phyloP scores from a whole-genome alignment of 1,140 invertebrate species.

The Reticulitermes speratus region DNA sequence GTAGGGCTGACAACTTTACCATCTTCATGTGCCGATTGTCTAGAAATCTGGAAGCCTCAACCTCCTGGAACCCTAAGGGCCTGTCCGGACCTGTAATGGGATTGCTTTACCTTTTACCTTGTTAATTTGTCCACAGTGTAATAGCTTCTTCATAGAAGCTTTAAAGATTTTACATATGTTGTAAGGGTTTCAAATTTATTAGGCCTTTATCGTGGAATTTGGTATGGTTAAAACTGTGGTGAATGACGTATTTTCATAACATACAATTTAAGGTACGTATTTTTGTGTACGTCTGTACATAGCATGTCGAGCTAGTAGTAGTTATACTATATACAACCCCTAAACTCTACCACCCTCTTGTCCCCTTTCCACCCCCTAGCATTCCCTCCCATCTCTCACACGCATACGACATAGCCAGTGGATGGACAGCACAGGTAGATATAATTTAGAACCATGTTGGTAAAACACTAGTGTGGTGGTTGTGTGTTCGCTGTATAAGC shows the following conservation, averaged over 20 bases:
- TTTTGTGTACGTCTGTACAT: conserved; percentile 7
- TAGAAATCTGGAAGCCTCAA: too few relatives aligned
- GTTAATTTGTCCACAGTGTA: too few relatives aligned
- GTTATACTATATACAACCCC: neutral
- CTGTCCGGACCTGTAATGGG: too few relatives aligned
- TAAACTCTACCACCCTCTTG: neutral
- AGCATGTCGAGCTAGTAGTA: neutral
- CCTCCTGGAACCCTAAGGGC: too few relatives aligned
- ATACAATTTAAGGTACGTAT: neutral
- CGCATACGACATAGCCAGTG: conserved; percentile 24
- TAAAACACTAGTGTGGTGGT: conserved; percentile 22
- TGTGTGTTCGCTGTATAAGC: conserved; percentile 9
- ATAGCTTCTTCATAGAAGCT: neutral
- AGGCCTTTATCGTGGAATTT: neutral
- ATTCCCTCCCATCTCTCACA: conserved; percentile 22
- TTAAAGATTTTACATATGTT: neutral
- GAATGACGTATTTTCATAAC: too few relatives aligned
- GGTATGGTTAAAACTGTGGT: too few relatives aligned
- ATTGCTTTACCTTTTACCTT: too few relatives aligned
- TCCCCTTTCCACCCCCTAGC: neutral
- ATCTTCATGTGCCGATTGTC: too few relatives aligned
- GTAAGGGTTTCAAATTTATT: neutral
- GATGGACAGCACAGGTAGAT: conserved; percentile 27
- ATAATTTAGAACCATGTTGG: conserved; percentile 28
- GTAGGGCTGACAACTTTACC: too few relatives aligned